Base-by-base conservation (phyloP, 1,140 invertebrate genomes). In the Drusus annulatus region DNA sequence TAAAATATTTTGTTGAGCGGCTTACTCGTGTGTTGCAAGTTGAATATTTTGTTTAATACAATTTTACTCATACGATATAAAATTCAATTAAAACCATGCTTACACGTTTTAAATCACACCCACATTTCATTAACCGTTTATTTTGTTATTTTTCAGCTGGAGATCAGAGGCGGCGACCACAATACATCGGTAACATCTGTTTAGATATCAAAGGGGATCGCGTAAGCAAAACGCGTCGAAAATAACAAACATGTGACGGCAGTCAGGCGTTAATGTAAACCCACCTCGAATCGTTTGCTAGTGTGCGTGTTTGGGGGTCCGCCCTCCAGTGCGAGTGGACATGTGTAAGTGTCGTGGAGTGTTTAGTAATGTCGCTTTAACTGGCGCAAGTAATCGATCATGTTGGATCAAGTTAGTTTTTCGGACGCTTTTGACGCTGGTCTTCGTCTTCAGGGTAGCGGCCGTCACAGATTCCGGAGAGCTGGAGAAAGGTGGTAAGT, bases 261-360 rank as follows among this genome's bases (percentile, higher is more conserved):
- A 74, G 69, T 56, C 23, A 28, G 25, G 69, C 69, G 52, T 74
- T 74, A 74, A 74, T 76, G 74, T 76, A 76, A 76, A 50, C 74
- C 31, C 74, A 8, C 23, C 52, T 60, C 25, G 13, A 23, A 54
- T 17, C 36, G 8, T 36, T 36, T 36, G 4, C 15, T 51, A 36
- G 74, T 76, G 74, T 76, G 28, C 8, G 74, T 60, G 28, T 16
- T 10, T n/a, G 15, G 52, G 36, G 36, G 36, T 45, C 10, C 36
- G 36, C 36, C 36, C 36, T 36, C 21, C 19, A 8, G 31, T 76
- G 25, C 74, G 74, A 8, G 74, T 76, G 74, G 60, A 50, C 56
- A 76, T 76, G 74, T 76, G 74, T 62, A 8, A n/a, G 74, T 62
- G 74, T 31, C 15, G 74, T 58, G 56, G 16, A 62, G 50, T 45